Conservation (phyloP, 2,888 invertebrate genomes). For the Nysson spinosus region DNA sequence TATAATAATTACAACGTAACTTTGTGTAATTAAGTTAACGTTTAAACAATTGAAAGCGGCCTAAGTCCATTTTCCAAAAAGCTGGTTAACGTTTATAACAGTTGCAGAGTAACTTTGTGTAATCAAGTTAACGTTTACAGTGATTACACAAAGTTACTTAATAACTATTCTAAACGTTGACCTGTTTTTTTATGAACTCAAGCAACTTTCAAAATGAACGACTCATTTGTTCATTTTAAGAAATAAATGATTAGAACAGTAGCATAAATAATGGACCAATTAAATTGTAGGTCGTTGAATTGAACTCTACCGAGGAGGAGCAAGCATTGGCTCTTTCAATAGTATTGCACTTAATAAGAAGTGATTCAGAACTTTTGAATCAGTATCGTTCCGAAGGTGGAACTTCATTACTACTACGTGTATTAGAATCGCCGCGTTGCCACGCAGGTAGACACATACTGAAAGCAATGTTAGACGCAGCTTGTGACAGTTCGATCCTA, state of each 20-base stretch:
- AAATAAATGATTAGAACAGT: background rate
- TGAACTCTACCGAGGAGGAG: slow-evolving; percentile 80
- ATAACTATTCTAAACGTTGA: too few species aligned
- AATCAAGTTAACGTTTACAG: too few species aligned
- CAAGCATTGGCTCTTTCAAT: slow-evolving; percentile 83
- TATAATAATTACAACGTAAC: too few species aligned
- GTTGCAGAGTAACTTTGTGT: too few species aligned
- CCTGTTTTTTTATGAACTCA: too few species aligned
- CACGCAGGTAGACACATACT: slow-evolving; percentile 81
- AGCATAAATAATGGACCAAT: background rate
- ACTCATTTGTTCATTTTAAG: too few species aligned
- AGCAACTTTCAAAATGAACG: too few species aligned
- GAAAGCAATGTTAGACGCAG: slow-evolving; percentile 83
- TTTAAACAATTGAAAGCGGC: too few species aligned
- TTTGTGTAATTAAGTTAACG: too few species aligned
- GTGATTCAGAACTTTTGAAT: slow-evolving; percentile 82
- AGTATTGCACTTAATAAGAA: slow-evolving; percentile 80
- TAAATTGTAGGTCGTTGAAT: slow-evolving; percentile 81
- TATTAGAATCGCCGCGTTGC: slow-evolving; percentile 81
- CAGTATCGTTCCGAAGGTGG: slow-evolving; percentile 81
- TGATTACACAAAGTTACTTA: too few species aligned
- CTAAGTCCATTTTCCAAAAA: too few species aligned
- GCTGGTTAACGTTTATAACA: too few species aligned
- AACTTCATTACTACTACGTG: slow-evolving; percentile 81
- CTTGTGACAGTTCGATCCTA: slow-evolving; percentile 81